Conservation (phyloP, 2,797 vertebrate genomes). For the Semotilus atromaculatus region DNA sequence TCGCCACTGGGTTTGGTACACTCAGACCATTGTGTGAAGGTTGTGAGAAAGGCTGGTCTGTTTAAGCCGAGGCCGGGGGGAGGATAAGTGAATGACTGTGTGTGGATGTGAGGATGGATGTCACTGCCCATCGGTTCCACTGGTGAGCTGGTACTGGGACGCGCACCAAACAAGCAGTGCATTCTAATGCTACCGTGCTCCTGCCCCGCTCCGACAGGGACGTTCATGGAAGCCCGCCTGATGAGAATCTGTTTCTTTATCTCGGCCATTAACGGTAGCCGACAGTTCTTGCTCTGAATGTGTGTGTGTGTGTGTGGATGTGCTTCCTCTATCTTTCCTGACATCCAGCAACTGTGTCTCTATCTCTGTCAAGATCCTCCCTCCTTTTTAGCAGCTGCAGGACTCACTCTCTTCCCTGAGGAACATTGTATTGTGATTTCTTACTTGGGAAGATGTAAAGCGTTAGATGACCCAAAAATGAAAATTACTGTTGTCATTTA, state of each 20-base stretch:
- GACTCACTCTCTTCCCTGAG: not conserved
- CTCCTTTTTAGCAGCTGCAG: slow-evolving; percentile 22
- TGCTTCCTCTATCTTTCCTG: slow-evolving; percentile 22
- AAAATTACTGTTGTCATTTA: not conserved
- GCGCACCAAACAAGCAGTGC: slow-evolving; percentile 44
- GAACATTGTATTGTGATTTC: not conserved
- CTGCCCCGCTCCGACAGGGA: slow-evolving; percentile 27
- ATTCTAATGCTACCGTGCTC: slow-evolving; percentile 49
- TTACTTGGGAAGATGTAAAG: not conserved
- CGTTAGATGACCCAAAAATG: not conserved
- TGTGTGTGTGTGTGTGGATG: slow-evolving; percentile 19
- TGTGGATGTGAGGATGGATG: slow-evolving; percentile 57
- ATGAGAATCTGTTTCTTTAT: slow-evolving; percentile 49
- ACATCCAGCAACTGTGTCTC: slow-evolving; percentile 30
- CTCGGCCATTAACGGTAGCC: slow-evolving; percentile 39
- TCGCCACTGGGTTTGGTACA: slow-evolving; percentile 59
- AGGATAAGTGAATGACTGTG: slow-evolving; percentile 72
- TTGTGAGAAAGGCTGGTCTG: slow-evolving; percentile 70
- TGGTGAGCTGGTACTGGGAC: slow-evolving; percentile 61
- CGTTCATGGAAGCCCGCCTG: slow-evolving; percentile 8
- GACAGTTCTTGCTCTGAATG: slow-evolving; percentile 32
- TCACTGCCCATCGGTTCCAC: slow-evolving; percentile 60
- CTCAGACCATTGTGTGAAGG: slow-evolving; percentile 68
- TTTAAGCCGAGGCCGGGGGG: slow-evolving; percentile 66
- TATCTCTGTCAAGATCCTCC: slow-evolving; percentile 30